Evolutionary conservation across 2,113 vertebrate genomes (phyloP).

Genomic region (Corythaixoides concolor): DNA sequence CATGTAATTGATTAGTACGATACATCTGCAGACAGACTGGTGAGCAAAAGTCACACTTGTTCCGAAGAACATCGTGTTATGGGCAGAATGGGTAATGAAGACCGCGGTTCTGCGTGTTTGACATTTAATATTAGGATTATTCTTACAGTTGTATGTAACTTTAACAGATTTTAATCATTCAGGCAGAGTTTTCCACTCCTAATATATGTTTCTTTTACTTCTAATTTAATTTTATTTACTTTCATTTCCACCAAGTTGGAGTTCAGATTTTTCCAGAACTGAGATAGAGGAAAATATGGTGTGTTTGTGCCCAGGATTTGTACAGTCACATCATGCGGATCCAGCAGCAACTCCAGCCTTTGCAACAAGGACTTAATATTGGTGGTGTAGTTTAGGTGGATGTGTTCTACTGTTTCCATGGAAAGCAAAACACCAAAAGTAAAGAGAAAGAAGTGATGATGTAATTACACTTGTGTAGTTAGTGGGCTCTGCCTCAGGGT

Average conservation of each 20-base stretch:
- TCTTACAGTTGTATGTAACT: neutral
- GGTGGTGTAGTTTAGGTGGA: neutral
- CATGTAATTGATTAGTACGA: neutral
- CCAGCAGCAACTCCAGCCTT: neutral
- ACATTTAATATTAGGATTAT: neutral
- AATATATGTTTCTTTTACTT: neutral
- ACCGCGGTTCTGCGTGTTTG: neutral
- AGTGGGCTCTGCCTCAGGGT: neutral
- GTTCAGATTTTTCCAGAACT: neutral
- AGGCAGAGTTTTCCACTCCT: neutral
- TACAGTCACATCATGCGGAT: accelerated
- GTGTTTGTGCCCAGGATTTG: neutral
- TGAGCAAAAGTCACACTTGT: neutral
- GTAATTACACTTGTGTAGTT: accelerated
- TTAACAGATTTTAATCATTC: neutral
- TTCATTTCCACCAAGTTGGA: neutral
- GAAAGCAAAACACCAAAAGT: neutral
- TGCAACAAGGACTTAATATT: neutral
- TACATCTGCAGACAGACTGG: neutral
- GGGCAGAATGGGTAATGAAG: neutral
- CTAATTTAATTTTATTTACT: neutral
- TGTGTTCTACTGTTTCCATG: neutral
- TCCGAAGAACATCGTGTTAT: accelerated
- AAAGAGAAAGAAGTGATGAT: neutral
- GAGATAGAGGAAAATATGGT: too few species aligned